Percentiles rank a stretch among this genome's conserved stretches.
These are phyloP conservation scores for Adoxophyes honmai DNA, from an alignment of 1,140 invertebrate genomes.

Conservation along the genomic window DNA sequence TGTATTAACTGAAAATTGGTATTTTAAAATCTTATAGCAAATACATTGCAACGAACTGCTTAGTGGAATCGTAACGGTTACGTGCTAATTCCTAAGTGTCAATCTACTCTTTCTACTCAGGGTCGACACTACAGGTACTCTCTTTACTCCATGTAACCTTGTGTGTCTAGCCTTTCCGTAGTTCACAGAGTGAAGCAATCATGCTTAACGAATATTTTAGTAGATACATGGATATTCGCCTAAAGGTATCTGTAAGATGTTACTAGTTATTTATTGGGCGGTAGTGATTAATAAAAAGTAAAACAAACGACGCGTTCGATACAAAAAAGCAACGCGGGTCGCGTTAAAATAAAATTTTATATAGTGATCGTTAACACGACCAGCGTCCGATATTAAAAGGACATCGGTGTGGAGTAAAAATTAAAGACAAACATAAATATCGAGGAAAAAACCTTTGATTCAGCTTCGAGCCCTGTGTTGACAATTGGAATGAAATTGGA, in stretches of 20 bases:
- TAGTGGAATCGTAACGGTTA: too few relatives aligned
- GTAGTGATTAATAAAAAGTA: conserved; percentile 60
- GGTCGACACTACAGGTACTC: too few relatives aligned
- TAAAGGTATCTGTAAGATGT: neutral
- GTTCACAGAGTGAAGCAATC: too few relatives aligned
- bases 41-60: too few relatives aligned
- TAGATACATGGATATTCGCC: too few relatives aligned
- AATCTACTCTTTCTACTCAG: too few relatives aligned
- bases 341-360: conserved; percentile 74
- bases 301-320: conserved; percentile 65
- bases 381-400: conserved; percentile 71
- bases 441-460: conserved; percentile 57
- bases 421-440: conserved; percentile 75
- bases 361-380: conserved; percentile 69
- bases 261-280: conserved; percentile 14
- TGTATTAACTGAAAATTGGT: too few relatives aligned
- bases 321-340: conserved; percentile 54
- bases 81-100: too few relatives aligned
- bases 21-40: too few relatives aligned
- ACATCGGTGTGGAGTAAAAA: conserved; percentile 65
- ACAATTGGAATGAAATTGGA: conserved; percentile 62
- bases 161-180: too few relatives aligned
- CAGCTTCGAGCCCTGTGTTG: conserved; percentile 34
- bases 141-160: too few relatives aligned
- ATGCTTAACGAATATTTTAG: too few relatives aligned